A percentile compares a stretch with the other conserved stretches of the same genome.
Evolutionary conservation across 2,888 invertebrate species (phyloP).

Genomic region (Operophtera brumata): DNA sequence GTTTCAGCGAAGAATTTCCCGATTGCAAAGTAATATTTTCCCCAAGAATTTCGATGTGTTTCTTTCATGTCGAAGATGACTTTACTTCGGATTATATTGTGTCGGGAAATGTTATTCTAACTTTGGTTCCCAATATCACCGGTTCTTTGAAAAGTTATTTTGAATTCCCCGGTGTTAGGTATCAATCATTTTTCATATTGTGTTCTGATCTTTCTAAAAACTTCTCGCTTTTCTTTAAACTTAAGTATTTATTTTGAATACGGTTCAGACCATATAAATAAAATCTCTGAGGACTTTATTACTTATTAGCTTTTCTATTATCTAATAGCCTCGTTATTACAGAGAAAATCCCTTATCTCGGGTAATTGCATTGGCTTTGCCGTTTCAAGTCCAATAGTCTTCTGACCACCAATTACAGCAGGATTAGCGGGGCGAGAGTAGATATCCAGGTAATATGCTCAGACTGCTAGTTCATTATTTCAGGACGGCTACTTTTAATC

Average conservation of each 20-base stretch:
- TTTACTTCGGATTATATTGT: conserved; percentile 74
- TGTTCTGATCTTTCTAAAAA: conserved; percentile 16
- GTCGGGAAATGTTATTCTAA: conserved; percentile 60
- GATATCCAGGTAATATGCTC: conserved; percentile 53
- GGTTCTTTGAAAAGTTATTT: conserved; percentile 42
- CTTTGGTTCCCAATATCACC: conserved; percentile 58
- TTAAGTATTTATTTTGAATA: no score
- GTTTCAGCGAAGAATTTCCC: conserved; percentile 77
- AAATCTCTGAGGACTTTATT: no score
- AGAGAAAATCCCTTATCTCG: conserved; percentile 55
- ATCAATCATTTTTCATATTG: conserved; percentile 39
- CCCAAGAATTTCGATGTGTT: conserved; percentile 79
- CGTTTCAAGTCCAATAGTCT: conserved; percentile 76
- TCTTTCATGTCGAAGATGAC: conserved; percentile 76
- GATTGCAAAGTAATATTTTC: conserved; percentile 81
- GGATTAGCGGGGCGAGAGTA: conserved; percentile 62
- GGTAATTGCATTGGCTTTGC: conserved; percentile 70
- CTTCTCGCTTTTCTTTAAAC: neutral
- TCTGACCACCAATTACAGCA: conserved; percentile 73
- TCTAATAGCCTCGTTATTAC: conserved; percentile 33
- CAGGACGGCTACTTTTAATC: conserved; percentile 32
- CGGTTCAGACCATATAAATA: no score
- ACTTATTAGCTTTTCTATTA: neutral
- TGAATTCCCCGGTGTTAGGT: conserved; percentile 33
- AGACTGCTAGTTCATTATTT: conserved; percentile 63